phyloP scores from a whole-genome alignment of 2,113 vertebrate genomes.

The Mus spicilegus region DNA sequence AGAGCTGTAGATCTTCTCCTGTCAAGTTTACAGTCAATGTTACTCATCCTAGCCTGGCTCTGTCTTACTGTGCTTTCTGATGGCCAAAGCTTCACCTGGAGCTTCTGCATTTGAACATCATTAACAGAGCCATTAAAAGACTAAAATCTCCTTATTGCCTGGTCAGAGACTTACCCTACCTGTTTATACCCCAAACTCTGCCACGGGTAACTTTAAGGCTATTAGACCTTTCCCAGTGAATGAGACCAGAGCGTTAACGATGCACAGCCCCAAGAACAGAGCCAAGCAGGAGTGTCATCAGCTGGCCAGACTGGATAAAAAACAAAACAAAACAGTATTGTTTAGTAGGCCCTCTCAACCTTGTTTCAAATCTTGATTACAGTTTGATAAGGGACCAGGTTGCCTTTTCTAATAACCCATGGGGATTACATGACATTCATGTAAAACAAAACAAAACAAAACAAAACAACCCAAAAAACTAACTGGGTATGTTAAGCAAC shows the following conservation, averaged over 20 bases:
- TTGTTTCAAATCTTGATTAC: background rate
- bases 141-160: background rate
- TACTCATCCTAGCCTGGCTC: background rate
- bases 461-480: too few species aligned
- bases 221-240: background rate
- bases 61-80: background rate
- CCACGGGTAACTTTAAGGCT: background rate
- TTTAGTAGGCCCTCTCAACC: background rate
- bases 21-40: background rate
- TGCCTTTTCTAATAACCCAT: background rate
- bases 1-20: background rate
- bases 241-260: background rate
- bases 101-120: background rate
- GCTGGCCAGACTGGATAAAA: background rate
- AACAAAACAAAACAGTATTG: background rate
- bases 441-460: too few species aligned
- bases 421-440: background rate
- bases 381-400: background rate
- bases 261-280: background rate
- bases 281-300: background rate
- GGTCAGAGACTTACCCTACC: background rate
- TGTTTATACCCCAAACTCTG: background rate
- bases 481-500: too few species aligned
- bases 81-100: background rate
- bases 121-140: background rate